Evolutionary conservation across 2,113 vertebrate species (phyloP).

Genomic region (Callipepla californica): DNA sequence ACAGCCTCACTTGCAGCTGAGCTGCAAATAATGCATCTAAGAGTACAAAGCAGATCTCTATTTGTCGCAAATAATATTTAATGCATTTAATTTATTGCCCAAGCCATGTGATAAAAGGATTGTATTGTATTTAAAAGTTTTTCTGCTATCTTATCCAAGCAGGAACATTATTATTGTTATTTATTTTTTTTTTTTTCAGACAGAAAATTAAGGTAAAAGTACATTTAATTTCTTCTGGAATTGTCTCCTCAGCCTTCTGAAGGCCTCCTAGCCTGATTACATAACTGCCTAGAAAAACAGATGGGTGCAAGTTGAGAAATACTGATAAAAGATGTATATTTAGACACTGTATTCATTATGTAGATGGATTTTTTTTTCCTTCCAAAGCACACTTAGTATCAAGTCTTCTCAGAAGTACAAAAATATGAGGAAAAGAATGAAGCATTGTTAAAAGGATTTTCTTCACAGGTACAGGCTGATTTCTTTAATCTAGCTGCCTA

Average conservation of each 20-base stretch:
- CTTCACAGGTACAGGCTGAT: fast-evolving
- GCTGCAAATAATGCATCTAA: background rate
- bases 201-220: background rate
- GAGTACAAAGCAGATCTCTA: background rate
- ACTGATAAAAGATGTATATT: background rate
- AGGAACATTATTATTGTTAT: too few relatives aligned
- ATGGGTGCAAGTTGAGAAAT: background rate
- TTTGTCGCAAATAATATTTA: background rate
- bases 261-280: background rate
- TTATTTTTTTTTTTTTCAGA: background rate
- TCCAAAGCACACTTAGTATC: background rate
- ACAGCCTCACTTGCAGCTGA: background rate
- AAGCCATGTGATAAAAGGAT: background rate
- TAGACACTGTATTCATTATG: background rate
- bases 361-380: background rate
- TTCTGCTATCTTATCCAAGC: background rate
- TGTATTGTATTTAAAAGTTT: background rate
- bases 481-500: too few relatives aligned
- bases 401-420: background rate
- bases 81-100: background rate
- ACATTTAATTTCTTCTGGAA: background rate
- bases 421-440: background rate
- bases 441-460: background rate
- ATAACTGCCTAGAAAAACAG: background rate
- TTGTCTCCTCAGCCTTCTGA: background rate